phyloP scores from a whole-genome alignment of 2,113 vertebrate genomes.

The Lophochroa leadbeateri region DNA sequence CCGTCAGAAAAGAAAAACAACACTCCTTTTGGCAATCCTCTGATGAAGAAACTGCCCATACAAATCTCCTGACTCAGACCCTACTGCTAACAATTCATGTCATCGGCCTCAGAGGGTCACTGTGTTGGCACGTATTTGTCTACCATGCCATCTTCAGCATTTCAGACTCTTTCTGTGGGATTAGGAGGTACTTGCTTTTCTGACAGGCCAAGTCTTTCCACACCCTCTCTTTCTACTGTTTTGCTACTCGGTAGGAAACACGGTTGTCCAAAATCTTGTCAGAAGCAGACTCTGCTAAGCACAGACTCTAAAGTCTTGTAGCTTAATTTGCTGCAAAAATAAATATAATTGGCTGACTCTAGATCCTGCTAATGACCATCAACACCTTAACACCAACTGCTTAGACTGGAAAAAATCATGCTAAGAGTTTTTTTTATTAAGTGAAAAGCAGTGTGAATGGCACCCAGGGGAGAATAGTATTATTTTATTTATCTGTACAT shows the following conservation, averaged over 20 bases:
- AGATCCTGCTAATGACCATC: slow-evolving; percentile 45
- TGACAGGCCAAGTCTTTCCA: background rate
- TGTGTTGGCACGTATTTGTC: accelerated
- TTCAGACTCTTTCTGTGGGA: background rate
- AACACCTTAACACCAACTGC: slow-evolving; percentile 34
- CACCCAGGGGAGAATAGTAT: background rate
- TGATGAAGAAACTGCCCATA: background rate
- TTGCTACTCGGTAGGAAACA: background rate
- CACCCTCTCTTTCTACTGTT: background rate
- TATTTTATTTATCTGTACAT: slow-evolving; percentile 38
- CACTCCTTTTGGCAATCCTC: background rate
- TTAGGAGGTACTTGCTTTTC: background rate
- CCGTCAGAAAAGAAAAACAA: background rate
- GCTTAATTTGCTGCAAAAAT: slow-evolving; percentile 57
- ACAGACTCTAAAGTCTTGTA: background rate
- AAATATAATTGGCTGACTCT: slow-evolving; percentile 49
- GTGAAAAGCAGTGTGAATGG: slow-evolving; percentile 30
- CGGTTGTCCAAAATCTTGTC: slow-evolving; percentile 23
- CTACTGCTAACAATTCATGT: background rate
- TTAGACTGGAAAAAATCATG: slow-evolving; percentile 20
- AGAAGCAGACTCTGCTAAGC: background rate
- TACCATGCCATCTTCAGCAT: background rate
- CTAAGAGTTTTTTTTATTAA: background rate
- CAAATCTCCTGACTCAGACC: background rate
- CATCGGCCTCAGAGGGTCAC: background rate